These are phyloP conservation scores for Loris lydekkerianus DNA, from an alignment of 2,797 vertebrate species.

Conservation along the genomic window DNA sequence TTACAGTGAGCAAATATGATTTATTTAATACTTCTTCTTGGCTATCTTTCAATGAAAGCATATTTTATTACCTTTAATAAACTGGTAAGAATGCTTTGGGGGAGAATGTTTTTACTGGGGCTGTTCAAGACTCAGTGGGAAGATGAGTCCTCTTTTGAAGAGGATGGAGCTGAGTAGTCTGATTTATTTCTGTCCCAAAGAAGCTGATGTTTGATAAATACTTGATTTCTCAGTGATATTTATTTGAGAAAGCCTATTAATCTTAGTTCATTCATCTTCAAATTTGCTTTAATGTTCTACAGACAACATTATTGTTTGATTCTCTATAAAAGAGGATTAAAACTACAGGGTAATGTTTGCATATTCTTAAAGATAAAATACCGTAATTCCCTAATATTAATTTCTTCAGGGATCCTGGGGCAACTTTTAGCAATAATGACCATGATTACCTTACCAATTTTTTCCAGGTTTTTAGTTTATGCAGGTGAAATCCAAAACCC, in stretches of 20 bases:
- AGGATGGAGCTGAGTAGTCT: not conserved
- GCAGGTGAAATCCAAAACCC: not conserved
- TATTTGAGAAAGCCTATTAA: slow-evolving; percentile 48
- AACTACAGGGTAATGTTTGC: not conserved
- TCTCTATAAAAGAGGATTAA: slow-evolving; percentile 11
- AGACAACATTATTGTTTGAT: slow-evolving; percentile 50
- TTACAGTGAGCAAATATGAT: not conserved
- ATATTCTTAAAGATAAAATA: slow-evolving; percentile 53
- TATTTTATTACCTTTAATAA: not conserved
- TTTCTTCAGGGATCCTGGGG: slow-evolving; percentile 23
- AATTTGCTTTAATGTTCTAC: slow-evolving; percentile 54
- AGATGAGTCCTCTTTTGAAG: not conserved
- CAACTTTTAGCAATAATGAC: slow-evolving; percentile 42
- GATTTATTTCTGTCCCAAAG: not conserved
- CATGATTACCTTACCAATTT: slow-evolving; percentile 30
- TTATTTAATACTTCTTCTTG: slow-evolving; percentile 21
- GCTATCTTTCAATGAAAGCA: not conserved
- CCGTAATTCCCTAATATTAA: slow-evolving; percentile 23
- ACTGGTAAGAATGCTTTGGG: not conserved
- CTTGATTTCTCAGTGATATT: slow-evolving; percentile 36
- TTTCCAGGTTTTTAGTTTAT: not conserved
- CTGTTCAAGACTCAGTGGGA: not conserved
- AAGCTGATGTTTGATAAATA: slow-evolving; percentile 29
- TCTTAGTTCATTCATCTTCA: slow-evolving; percentile 63
- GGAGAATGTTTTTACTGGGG: not conserved